These are phyloP conservation scores for Orthonyx spaldingii DNA, from an alignment of 2,113 vertebrate genomes.

Conservation along the genomic window DNA sequence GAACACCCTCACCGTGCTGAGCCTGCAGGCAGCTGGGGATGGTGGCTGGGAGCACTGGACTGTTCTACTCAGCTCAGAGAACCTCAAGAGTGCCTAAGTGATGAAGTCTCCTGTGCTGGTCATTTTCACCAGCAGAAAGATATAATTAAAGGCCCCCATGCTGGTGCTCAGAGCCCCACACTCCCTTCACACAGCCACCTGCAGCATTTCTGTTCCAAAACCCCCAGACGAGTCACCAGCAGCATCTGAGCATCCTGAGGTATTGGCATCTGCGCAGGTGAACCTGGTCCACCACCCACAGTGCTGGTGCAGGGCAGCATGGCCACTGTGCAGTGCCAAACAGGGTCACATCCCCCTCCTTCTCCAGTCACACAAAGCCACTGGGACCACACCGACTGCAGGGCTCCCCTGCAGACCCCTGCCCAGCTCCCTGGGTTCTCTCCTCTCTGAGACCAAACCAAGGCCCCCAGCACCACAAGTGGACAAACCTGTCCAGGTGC, in stretches of 20 bases:
- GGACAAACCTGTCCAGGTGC: neutral
- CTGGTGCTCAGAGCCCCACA: accelerated
- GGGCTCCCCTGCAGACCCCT: neutral
- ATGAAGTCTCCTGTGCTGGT: neutral
- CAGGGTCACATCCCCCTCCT: too few species aligned
- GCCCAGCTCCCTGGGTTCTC: accelerated
- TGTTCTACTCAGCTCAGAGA: neutral
- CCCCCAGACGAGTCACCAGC: neutral
- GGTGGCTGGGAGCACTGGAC: neutral
- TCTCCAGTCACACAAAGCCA: neutral
- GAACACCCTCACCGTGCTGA: accelerated
- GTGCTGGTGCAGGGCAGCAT: accelerated
- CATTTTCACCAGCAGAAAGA: neutral
- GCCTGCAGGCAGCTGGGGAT: neutral
- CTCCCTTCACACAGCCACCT: neutral
- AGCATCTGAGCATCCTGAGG: neutral
- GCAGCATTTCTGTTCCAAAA: accelerated
- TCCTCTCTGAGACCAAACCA: neutral
- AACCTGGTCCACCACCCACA: accelerated
- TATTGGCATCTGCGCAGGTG: accelerated
- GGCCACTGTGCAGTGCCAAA: accelerated
- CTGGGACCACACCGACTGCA: accelerated
- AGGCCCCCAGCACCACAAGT: neutral
- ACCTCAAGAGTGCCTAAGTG: accelerated
- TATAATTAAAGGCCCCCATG: neutral